Percentiles rank a stretch among this genome's conserved stretches.
Conservation (phyloP, 2,113 vertebrate genomes). For the Platichthys flesus region DNA sequence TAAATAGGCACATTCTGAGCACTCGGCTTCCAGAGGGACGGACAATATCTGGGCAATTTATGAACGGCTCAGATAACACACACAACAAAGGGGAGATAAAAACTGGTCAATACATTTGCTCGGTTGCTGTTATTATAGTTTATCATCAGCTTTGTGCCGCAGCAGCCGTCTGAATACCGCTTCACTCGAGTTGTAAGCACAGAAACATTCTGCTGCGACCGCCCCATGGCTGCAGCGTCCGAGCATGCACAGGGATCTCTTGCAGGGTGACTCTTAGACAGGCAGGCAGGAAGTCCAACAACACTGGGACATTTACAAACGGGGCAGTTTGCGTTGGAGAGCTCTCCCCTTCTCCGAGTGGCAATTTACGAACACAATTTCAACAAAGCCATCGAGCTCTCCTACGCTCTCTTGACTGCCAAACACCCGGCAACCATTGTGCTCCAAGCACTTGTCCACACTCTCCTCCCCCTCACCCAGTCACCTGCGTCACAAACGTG, state of each 20-base stretch:
- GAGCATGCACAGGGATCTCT: conserved; percentile 46
- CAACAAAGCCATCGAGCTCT: conserved; percentile 64
- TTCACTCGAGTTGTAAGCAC: conserved; percentile 32
- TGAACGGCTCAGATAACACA: conserved; percentile 59
- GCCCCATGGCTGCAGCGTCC: not conserved
- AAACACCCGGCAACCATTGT: conserved; percentile 61
- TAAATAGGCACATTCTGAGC: conserved; percentile 52
- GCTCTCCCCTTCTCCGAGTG: conserved; percentile 59
- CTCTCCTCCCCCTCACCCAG: conserved; percentile 57
- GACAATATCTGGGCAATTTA: conserved; percentile 57
- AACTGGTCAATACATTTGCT: conserved; percentile 61
- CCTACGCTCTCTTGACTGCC: conserved; percentile 72
- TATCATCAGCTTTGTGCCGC: conserved; percentile 31
- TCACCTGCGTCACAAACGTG: conserved; percentile 39
- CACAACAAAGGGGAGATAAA: conserved; percentile 59
- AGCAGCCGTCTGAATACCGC: conserved; percentile 39
- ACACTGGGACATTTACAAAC: conserved; percentile 47
- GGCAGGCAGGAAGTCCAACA: conserved; percentile 40
- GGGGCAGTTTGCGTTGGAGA: conserved; percentile 50
- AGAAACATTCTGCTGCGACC: conserved; percentile 7
- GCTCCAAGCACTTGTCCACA: conserved; percentile 61
- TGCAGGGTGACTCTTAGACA: conserved; percentile 38
- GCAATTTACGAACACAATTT: conserved; percentile 69
- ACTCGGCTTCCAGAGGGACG: conserved; percentile 28
- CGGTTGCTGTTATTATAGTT: conserved; percentile 50